Evolutionary conservation across 1,140 invertebrate genomes (phyloP).

Genomic region (Meloidogyne chitwoodi): DNA sequence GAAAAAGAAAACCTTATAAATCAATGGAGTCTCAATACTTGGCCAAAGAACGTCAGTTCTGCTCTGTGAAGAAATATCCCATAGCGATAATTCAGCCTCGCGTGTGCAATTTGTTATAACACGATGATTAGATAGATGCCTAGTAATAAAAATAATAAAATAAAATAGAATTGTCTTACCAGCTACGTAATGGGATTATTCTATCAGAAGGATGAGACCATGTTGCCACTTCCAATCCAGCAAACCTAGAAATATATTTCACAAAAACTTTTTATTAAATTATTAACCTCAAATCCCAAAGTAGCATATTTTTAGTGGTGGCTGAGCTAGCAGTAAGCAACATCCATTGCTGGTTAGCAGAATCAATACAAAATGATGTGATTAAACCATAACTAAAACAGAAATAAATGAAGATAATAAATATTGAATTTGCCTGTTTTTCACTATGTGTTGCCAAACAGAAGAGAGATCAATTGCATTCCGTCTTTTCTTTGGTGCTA

Average conservation of each 20-base stretch:
- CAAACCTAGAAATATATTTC: constrained; percentile 26
- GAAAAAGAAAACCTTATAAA: constrained; percentile 25
- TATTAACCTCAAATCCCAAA: constrained; percentile 42
- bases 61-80: constrained; percentile 33
- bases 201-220: constrained; percentile 40
- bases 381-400: constrained; percentile 34
- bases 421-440: constrained; percentile 16
- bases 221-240: constrained; percentile 36
- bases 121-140: constrained; percentile 7
- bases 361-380: constrained; percentile 42
- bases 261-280: not conserved
- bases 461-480: constrained; percentile 35
- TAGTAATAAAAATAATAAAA: not conserved
- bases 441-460: constrained; percentile 25
- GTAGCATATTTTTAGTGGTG: constrained; percentile 45
- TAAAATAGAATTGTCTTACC: not conserved
- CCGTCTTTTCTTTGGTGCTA: constrained; percentile 24
- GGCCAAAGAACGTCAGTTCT: constrained; percentile 44
- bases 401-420: not conserved
- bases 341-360: constrained; percentile 48
- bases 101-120: constrained; percentile 40
- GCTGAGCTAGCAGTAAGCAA: constrained; percentile 42
- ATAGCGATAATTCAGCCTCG: constrained; percentile 36
- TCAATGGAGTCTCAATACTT: constrained; percentile 23
- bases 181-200: constrained; percentile 33